Conservation (phyloP, 2,797 vertebrate species). For the Syndactyla subalaris region DNA sequence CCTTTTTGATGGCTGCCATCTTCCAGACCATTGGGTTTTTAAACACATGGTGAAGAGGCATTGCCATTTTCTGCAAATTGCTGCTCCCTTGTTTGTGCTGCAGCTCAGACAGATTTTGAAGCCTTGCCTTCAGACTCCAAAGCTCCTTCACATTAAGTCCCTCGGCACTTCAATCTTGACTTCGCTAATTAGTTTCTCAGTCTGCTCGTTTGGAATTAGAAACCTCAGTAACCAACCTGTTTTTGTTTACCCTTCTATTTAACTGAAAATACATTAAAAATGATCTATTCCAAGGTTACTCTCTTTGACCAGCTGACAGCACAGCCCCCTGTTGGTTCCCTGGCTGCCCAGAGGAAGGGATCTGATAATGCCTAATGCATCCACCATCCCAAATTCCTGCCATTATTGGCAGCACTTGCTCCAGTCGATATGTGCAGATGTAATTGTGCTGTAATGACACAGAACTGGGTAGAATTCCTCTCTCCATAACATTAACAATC, state of each 20-base stretch:
- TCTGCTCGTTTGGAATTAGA: neutral
- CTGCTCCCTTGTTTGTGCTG: neutral
- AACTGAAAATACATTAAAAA: neutral
- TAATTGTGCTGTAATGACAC: neutral
- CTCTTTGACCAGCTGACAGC: neutral
- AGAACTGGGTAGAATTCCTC: neutral
- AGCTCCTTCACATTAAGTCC: neutral
- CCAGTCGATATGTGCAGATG: neutral
- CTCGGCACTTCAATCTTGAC: neutral
- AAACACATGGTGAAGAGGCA: neutral
- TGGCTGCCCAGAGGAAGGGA: neutral
- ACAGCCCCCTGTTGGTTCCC: neutral
- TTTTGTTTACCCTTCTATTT: neutral
- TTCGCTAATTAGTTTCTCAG: constrained; percentile 37
- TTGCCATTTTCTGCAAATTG: neutral
- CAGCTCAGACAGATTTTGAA: neutral
- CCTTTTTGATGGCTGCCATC: neutral
- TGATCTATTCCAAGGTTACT: neutral
- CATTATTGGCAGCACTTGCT: neutral
- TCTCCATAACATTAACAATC: neutral
- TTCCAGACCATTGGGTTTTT: neutral
- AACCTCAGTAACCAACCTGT: neutral
- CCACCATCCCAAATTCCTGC: neutral
- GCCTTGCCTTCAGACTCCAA: neutral
- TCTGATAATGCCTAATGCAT: neutral